Percentiles rank a stretch among this genome's conserved stretches.
phyloP scores from a whole-genome alignment of 2,888 invertebrate species.

The Rhagium mordax region DNA sequence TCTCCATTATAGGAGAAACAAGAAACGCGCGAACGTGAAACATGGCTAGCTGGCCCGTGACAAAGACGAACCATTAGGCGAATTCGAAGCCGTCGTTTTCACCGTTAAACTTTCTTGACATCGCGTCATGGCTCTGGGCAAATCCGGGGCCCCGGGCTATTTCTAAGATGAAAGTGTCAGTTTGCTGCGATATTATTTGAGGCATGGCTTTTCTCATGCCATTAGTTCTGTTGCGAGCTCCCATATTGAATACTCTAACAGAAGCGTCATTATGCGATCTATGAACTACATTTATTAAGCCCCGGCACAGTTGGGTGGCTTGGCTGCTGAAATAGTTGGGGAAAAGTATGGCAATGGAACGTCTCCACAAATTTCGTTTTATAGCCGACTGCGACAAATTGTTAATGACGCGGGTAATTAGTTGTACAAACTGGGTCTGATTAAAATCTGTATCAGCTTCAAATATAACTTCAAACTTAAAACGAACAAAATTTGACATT shows the following conservation, averaged over 20 bases:
- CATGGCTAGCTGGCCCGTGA: constrained; percentile 20
- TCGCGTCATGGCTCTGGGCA: constrained; percentile 32
- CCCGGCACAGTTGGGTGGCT: neutral
- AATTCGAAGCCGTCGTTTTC: constrained; percentile 29
- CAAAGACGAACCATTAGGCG: constrained; percentile 36
- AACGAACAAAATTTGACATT: too few species aligned
- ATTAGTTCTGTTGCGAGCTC: neutral
- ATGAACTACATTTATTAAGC: neutral
- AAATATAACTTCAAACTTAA: too few species aligned
- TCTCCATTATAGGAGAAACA: neutral
- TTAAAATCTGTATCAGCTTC: too few species aligned
- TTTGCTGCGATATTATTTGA: constrained; percentile 20
- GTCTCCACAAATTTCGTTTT: too few species aligned
- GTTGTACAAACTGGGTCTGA: too few species aligned
- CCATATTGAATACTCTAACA: neutral
- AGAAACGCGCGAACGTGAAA: neutral
- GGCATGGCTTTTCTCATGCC: constrained; percentile 3
- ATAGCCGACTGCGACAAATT: too few species aligned
- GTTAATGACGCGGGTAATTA: too few species aligned
- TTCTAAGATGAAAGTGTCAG: constrained; percentile 21
- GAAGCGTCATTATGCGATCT: neutral
- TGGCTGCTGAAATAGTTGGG: too few species aligned
- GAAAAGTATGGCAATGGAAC: too few species aligned
- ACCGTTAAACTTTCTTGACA: constrained; percentile 36
- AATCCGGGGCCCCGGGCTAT: constrained; percentile 34